A percentile compares a stretch with the other conserved stretches of the same genome.
phyloP scores from a whole-genome alignment of 2,113 vertebrate species.

The Ornithorhynchus anatinus region DNA sequence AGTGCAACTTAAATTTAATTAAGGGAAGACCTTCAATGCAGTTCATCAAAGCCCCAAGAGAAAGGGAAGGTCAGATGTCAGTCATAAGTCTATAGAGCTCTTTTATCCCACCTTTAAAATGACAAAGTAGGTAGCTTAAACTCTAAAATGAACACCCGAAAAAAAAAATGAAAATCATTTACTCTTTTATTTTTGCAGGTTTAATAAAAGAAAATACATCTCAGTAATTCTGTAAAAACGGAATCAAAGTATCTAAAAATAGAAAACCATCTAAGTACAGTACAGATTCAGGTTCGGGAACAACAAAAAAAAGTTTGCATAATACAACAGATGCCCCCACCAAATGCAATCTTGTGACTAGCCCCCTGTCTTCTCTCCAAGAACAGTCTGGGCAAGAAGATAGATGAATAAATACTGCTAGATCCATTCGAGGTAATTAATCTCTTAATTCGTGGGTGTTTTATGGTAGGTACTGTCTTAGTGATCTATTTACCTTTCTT shows the following conservation, averaged over 20 bases:
- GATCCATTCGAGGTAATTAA: constrained; percentile 65
- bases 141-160: not conserved
- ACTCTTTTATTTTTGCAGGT: not conserved
- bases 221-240: not conserved
- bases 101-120: not conserved
- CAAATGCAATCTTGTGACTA: constrained; percentile 32
- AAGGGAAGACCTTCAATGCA: too few relatives aligned
- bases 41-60: not conserved
- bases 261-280: not conserved
- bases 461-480: not conserved
- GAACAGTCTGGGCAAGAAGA: constrained; percentile 33
- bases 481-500: constrained; percentile 17
- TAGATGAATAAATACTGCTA: constrained; percentile 70
- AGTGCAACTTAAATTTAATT: too few relatives aligned
- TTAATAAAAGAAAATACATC: not conserved
- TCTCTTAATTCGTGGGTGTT: constrained; percentile 32
- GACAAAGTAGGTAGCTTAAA: not conserved
- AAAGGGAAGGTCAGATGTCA: not conserved
- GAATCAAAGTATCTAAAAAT: not conserved
- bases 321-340: not conserved
- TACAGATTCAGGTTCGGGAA: constrained; percentile 16
- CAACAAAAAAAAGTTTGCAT: constrained; percentile 7
- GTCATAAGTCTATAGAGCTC: not conserved
- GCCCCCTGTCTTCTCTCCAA: constrained; percentile 52
- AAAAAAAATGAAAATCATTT: not conserved